Evolutionary conservation across 1,140 invertebrate genomes (phyloP).

Genomic region (Meloidogyne floridensis): DNA sequence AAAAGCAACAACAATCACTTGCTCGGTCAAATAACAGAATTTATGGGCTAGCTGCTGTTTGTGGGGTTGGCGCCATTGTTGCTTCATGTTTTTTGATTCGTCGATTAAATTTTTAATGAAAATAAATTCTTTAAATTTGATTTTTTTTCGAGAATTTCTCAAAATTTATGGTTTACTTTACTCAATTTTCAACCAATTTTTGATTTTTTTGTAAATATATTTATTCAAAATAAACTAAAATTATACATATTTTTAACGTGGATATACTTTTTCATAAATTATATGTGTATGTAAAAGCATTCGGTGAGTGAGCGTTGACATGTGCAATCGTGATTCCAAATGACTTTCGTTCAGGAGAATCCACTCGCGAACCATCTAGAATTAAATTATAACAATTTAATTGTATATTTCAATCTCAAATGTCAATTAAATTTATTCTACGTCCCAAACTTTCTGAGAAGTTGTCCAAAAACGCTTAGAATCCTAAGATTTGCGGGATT

Average conservation of each 20-base stretch:
- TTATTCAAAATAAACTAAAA: not conserved
- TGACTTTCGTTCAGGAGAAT: constrained; percentile 59
- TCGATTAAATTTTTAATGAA: not conserved
- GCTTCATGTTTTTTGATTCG: not conserved
- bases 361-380: constrained; percentile 64
- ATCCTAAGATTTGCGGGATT: too few relatives aligned
- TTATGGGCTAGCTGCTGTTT: not conserved
- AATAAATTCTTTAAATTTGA: not conserved
- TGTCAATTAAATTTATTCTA: not conserved
- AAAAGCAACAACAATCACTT: not conserved
- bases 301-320: constrained; percentile 51
- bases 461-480: too few relatives aligned
- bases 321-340: constrained; percentile 58
- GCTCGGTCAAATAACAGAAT: not conserved
- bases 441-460: not conserved
- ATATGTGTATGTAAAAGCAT: constrained; percentile 62
- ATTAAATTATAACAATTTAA: not conserved
- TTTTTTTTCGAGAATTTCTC: too few relatives aligned
- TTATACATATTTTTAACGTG: constrained; percentile 33
- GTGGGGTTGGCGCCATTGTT: not conserved
- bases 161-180: not conserved
- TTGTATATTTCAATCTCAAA: constrained; percentile 8
- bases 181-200: not conserved
- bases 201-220: not conserved
- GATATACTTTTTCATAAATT: constrained; percentile 64